Base-by-base conservation (phyloP, 2,113 vertebrate genomes). In the Xiphophorus hellerii region DNA sequence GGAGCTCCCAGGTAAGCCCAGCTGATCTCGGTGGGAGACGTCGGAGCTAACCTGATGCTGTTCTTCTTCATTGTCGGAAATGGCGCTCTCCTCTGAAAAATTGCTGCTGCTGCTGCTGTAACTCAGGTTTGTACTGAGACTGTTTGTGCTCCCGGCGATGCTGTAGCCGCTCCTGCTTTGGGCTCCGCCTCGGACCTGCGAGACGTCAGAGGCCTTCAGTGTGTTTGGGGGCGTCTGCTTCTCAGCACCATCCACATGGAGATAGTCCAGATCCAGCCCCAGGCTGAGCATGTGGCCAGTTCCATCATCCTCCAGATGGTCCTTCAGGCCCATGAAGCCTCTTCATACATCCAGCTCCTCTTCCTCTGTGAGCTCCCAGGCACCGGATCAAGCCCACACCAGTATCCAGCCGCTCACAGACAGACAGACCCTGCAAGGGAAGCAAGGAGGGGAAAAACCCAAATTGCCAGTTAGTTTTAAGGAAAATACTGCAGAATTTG, bases 291-390 rank as follows among this genome's bases (percentile, higher is more conserved):
- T 94, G 90, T 90, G 90, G 90, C 92, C 92, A 87, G 93, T 93
- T 82, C 93, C 94, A 95, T 96, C 94, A 95, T 96, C 96, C 87
- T 95, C 95, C 89, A 95, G 95, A 89, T 97, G 96, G 95, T 97
- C 96, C 93, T 97, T 98, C 94, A 98, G 95, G 96, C 97, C 98
- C 98, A 99, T 99, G 96, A 98, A 98, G 95, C 93, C 95, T 94
- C 93, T 94, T 92, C 90, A 95, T 93, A 93, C 95, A 95, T 95
- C 93, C 94, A 96, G 95, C 91, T 95, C 95, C 93, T 93, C 66
- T 48, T 35, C 73, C 81, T 85, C 84, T 73, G 61, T 84, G 73
- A 87, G 80, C 87, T 83, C 83, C 67, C 67, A 10, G 65, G 81
- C 74, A 80, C 76, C 71, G 72, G 84, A 68, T 33, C 1, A 76